Conservation (phyloP, 2,797 vertebrate species). For the Psittacula derbiana region DNA sequence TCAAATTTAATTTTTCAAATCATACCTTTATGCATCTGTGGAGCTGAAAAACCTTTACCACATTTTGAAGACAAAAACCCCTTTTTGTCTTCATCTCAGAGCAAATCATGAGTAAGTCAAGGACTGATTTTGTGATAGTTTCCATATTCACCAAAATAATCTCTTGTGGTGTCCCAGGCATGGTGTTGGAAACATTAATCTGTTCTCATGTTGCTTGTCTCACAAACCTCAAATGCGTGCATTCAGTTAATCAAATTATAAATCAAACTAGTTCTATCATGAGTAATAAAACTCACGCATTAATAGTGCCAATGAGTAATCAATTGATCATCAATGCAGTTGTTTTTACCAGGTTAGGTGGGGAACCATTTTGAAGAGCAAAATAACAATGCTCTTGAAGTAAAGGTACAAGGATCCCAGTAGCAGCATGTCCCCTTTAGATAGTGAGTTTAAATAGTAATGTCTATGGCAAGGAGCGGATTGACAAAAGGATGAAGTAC, state of each 20-base stretch:
- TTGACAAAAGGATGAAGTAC: background rate
- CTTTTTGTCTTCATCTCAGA: background rate
- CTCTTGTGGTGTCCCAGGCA: background rate
- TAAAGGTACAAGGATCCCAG: background rate
- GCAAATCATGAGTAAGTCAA: background rate
- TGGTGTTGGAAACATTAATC: accelerated
- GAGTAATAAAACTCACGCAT: background rate
- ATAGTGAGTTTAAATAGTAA: background rate
- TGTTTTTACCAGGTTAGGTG: background rate
- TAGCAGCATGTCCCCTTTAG: background rate
- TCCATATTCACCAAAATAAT: background rate
- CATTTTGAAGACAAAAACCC: background rate
- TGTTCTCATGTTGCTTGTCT: background rate
- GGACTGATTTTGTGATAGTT: background rate
- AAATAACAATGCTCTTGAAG: background rate
- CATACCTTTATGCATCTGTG: background rate
- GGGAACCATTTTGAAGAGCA: background rate
- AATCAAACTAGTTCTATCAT: background rate
- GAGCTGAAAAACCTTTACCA: background rate
- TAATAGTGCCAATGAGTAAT: background rate
- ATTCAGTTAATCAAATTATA: background rate
- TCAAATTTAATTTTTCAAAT: background rate
- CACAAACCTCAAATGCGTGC: background rate
- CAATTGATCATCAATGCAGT: background rate
- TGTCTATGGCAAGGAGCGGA: background rate